Percentiles rank a stretch among this genome's conserved stretches.
These are phyloP conservation scores for Hirtodrosophila confusa DNA, from an alignment of 2,888 invertebrate species.

Conservation along the genomic window DNA sequence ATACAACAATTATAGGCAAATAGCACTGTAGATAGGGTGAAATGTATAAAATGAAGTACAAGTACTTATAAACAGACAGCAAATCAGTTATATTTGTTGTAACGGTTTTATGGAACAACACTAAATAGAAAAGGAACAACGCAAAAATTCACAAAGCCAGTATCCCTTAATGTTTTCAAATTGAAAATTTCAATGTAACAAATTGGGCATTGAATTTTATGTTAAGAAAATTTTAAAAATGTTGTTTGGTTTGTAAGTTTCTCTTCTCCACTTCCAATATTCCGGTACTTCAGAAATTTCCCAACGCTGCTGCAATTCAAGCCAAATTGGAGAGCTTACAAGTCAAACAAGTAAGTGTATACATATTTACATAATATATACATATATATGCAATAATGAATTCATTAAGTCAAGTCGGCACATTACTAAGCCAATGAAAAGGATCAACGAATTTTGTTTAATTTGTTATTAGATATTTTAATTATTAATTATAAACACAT, in stretches of 20 bases:
- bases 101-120: constrained; percentile 66
- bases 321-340: constrained; percentile 8
- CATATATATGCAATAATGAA: not conserved
- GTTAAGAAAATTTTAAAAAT: constrained; percentile 27
- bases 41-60: constrained; percentile 63
- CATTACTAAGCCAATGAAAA: constrained; percentile 29
- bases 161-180: constrained; percentile 8
- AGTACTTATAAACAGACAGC: constrained; percentile 37
- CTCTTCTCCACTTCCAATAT: constrained; percentile 2
- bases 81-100: constrained; percentile 52
- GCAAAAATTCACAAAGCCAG: constrained; percentile 37
- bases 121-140: constrained; percentile 56
- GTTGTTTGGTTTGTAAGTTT: constrained; percentile 57
- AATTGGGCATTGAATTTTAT: constrained; percentile 27
- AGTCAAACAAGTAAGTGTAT: constrained; percentile 9
- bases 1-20: constrained; percentile 47
- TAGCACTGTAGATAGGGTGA: constrained; percentile 77
- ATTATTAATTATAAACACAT: not conserved
- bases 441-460: constrained; percentile 63
- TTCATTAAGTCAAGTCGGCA: constrained; percentile 7
- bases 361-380: too few species aligned
- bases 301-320: not conserved
- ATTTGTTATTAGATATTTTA: constrained; percentile 7
- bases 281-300: not conserved
- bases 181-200: constrained; percentile 18